phyloP scores from a whole-genome alignment of 2,888 invertebrate species.

The Meliscaeva auricollis region DNA sequence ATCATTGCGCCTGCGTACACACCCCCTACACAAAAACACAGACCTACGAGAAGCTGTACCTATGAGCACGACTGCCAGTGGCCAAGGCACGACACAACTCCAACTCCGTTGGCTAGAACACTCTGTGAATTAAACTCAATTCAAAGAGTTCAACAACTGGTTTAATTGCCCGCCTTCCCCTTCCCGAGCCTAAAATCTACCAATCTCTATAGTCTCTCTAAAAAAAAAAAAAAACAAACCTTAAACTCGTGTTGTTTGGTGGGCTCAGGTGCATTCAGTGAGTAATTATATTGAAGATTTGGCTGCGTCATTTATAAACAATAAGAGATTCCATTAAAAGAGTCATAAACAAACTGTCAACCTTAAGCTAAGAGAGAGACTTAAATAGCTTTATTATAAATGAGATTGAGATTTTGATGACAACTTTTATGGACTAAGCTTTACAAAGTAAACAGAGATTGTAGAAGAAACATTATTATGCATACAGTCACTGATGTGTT shows the following conservation, averaged over 20 bases:
- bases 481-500: no score
- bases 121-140: constrained; percentile 52
- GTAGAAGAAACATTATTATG: background rate
- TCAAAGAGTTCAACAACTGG: constrained; percentile 69
- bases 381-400: constrained; percentile 31
- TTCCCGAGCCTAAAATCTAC: constrained; percentile 1
- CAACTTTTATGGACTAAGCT: constrained; percentile 17
- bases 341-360: constrained; percentile 47
- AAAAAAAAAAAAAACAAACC: background rate
- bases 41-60: constrained; percentile 1
- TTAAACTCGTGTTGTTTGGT: constrained; percentile 22
- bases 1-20: constrained; percentile 60
- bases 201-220: background rate
- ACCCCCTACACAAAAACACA: constrained; percentile 57
- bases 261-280: constrained; percentile 66
- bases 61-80: constrained; percentile 42
- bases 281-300: constrained; percentile 47
- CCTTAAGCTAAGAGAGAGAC: constrained; percentile 42
- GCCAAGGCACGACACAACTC: constrained; percentile 33
- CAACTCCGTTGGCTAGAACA: constrained; percentile 44
- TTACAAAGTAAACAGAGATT: background rate
- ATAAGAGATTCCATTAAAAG: constrained; percentile 2
- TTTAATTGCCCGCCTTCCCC: constrained; percentile 61
- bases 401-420: constrained; percentile 11
- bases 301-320: constrained; percentile 7